Evolutionary conservation across 2,113 vertebrate species (phyloP), one percentile per base, ranked within the genome.

Genomic region (Octodon degus): DNA sequence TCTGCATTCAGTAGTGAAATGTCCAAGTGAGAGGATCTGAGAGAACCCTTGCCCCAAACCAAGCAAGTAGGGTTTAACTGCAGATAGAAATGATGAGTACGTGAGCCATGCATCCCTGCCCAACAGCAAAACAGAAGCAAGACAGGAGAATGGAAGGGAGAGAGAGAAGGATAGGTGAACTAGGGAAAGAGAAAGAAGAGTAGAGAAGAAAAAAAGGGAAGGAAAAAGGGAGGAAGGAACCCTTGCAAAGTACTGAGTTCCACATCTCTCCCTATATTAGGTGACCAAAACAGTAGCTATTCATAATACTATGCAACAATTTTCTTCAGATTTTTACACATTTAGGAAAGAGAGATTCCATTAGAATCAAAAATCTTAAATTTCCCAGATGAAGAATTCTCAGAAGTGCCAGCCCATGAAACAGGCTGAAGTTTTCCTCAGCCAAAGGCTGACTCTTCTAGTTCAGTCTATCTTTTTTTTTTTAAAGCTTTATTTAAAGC

Each of bases 321-420:
- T 74, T 97, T 68, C 53, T 86, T 55, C 40, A 60, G 67, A 60
- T 87, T 90, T 55, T 90, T 89, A 86, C 34, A 79, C 70, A 82
- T 77, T 70, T 86, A 86, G 83, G 65, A 86, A 95, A 2, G 72
- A 86, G 20, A 91, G n/a, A 90, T 83, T 90, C 62, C 62, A 90
- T 1, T 95, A 50, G 86, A 86, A 5, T 92, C 60, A 94, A 76
- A 89, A 60, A 79, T 43, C 67, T 92, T 30, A 79, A 87, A 58
- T 87, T 90, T 95, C 88, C 89, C 76, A 83, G 63, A 32, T 79
- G 55, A 94, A 72, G 32, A 79, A n/a, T 89, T 92, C 16, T 32
- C 80, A 25, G 14, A 40, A 65, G 25, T 53, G 22, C 47, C n/a
- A 30, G 50, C 22, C 25, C 62, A 80, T 43, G 84, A 93, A 16